phyloP scores from a whole-genome alignment of 2,113 vertebrate genomes.

The Murina feae region DNA sequence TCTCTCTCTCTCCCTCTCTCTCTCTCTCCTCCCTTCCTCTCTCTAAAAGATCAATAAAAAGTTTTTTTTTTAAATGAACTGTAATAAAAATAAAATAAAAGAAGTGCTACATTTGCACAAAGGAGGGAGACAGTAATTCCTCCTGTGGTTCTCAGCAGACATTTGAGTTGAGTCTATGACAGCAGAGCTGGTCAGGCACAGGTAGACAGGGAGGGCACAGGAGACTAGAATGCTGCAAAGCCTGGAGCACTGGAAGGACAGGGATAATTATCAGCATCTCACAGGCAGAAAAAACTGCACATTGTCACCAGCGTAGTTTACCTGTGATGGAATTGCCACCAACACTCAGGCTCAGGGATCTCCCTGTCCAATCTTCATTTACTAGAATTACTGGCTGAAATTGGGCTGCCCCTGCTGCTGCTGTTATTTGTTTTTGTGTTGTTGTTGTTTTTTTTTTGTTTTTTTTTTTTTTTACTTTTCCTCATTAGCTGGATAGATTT shows the following conservation, averaged over 20 bases:
- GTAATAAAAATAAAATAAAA: background rate
- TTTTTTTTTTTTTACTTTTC: background rate
- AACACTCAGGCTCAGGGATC: background rate
- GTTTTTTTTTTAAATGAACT: no score
- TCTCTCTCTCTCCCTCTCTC: no score
- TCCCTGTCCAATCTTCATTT: background rate
- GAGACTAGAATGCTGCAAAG: background rate
- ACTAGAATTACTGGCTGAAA: background rate
- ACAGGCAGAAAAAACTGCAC: background rate
- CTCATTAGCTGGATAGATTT: background rate
- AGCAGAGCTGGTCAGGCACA: background rate
- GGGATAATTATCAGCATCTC: background rate
- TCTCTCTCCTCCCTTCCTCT: no score
- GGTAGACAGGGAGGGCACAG: no score
- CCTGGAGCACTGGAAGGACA: background rate
- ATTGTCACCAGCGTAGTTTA: fast-evolving
- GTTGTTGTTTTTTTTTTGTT: no score
- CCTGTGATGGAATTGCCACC: background rate
- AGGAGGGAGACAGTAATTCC: background rate
- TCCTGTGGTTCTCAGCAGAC: background rate
- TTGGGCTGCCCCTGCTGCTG: background rate
- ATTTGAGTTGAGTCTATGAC: background rate
- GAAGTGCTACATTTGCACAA: background rate
- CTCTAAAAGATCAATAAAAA: no score
- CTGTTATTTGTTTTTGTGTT: no score